Evolutionary conservation across 2,888 invertebrate genomes (phyloP).

Genomic region (Ophion costatus): DNA sequence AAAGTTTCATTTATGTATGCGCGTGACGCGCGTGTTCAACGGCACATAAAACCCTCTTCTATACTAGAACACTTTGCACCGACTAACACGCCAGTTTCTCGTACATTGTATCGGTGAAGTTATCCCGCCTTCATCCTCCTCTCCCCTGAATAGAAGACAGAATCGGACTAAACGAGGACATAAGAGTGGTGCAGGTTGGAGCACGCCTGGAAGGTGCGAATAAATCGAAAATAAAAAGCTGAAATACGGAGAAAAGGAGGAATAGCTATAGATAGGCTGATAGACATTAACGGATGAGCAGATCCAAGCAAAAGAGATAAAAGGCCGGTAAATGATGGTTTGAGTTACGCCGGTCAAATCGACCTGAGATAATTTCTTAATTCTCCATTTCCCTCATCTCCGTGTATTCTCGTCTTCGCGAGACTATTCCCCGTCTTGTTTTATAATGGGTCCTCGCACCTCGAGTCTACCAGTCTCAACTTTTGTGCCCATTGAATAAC

Average conservation of each 20-base stretch:
- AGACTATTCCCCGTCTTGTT: conserved; percentile 19
- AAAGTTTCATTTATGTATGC: conserved; percentile 27
- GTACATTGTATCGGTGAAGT: conserved; percentile 14
- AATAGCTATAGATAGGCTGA: background rate
- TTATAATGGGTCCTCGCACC: conserved; percentile 30
- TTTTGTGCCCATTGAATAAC: conserved; percentile 50
- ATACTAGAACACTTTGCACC: conserved; percentile 2
- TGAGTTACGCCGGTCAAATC: conserved; percentile 53
- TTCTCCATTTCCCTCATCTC: conserved; percentile 30
- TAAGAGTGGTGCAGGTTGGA: conserved; percentile 20
- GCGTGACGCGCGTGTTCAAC: conserved; percentile 7
- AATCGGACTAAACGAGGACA: conserved; percentile 10
- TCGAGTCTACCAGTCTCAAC: conserved; percentile 41
- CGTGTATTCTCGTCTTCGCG: conserved; percentile 20
- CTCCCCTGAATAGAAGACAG: background rate
- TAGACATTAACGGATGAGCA: background rate
- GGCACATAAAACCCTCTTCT: conserved; percentile 14
- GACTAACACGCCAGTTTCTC: conserved; percentile 11
- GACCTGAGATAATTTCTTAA: conserved; percentile 48
- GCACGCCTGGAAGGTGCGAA: conserved; percentile 10
- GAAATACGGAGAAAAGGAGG: background rate
- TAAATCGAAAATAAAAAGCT: background rate
- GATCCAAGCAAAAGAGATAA: conserved; percentile 1
- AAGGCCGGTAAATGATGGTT: conserved; percentile 30
- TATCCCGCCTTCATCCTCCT: background rate